A percentile compares a stretch with the other conserved stretches of the same genome.
These are phyloP conservation scores for Indicator indicator DNA, from an alignment of 2,113 vertebrate genomes.

Conservation along the genomic window DNA sequence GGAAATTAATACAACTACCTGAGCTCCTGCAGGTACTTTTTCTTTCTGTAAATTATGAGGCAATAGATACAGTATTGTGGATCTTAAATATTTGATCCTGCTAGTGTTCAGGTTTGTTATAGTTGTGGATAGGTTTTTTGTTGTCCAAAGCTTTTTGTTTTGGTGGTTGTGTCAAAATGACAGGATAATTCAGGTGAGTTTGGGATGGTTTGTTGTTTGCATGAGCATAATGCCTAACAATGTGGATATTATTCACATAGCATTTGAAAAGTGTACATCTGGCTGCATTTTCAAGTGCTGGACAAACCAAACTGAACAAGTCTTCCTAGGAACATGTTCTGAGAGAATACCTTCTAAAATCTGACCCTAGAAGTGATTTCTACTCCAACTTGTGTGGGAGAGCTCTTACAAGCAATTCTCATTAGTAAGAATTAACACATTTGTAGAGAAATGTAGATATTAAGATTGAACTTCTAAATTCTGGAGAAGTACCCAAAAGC, in stretches of 20 bases:
- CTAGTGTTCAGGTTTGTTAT: neutral
- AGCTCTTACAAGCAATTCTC: neutral
- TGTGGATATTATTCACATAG: neutral
- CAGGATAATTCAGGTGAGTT: neutral
- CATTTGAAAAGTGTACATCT: neutral
- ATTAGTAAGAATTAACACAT: neutral
- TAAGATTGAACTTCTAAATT: neutral
- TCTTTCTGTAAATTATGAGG: neutral
- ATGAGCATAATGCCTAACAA: neutral
- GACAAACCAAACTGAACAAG: neutral
- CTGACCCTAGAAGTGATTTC: neutral
- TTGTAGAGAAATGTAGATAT: neutral
- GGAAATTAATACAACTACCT: neutral
- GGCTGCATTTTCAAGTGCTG: neutral
- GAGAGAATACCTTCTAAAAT: neutral
- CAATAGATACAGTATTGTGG: accelerated
- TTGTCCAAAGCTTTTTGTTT: neutral
- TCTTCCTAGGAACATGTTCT: neutral
- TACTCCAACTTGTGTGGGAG: neutral
- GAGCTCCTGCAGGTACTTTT: neutral
- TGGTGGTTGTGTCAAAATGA: neutral
- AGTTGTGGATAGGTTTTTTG: neutral
- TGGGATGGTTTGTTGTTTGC: neutral
- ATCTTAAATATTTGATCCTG: neutral
- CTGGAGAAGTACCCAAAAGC: neutral